These are phyloP conservation scores for Phodopus roborovskii DNA, from an alignment of 2,113 vertebrate species.

Conservation along the genomic window DNA sequence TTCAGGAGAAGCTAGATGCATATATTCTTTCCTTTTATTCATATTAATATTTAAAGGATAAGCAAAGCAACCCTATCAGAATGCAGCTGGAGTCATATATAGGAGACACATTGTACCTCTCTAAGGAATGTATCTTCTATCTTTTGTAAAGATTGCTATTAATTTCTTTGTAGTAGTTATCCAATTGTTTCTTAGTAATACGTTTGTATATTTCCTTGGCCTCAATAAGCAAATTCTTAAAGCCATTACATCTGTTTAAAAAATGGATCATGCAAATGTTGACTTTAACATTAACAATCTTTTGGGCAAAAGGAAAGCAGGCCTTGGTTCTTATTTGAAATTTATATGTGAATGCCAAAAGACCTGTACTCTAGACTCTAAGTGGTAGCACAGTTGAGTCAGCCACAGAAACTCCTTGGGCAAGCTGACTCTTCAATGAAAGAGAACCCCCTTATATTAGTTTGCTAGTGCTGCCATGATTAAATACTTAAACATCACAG, in stretches of 20 bases:
- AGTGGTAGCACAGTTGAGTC: background rate
- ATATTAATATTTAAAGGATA: background rate
- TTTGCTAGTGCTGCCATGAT: background rate
- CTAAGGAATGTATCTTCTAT: background rate
- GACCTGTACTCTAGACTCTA: background rate
- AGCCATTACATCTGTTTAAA: conserved; percentile 36
- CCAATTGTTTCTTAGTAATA: conserved; percentile 26
- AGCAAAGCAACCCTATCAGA: background rate
- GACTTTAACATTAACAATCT: conserved; percentile 13
- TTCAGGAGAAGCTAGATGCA: background rate
- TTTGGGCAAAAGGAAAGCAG: conserved; percentile 34
- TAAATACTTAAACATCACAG: background rate
- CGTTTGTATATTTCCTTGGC: background rate
- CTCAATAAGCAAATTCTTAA: conserved; percentile 38
- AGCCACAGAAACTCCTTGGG: background rate
- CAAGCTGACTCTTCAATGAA: background rate
- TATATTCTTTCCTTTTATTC: background rate
- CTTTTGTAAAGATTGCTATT: background rate
- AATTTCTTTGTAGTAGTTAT: conserved; percentile 39
- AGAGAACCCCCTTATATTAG: background rate
- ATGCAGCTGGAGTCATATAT: background rate
- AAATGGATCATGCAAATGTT: background rate
- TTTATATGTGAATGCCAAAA: background rate
- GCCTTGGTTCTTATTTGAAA: background rate
- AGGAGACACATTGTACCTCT: background rate